Base-by-base conservation (phyloP, 2,888 invertebrate species). In the Phyllotreta striolata region DNA sequence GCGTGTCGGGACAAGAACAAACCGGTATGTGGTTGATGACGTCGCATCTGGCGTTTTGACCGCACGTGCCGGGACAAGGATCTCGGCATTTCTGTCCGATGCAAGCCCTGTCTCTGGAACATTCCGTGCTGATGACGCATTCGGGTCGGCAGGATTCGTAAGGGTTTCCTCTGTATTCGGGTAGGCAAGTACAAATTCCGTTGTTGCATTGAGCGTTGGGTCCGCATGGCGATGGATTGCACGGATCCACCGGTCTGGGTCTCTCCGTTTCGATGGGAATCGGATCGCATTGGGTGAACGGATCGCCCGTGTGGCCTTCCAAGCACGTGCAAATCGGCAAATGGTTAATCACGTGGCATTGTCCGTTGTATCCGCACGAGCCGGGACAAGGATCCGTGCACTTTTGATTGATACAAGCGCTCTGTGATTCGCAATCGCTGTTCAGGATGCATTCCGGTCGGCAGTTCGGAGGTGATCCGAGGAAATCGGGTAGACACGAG, bases 361-460 rank as follows among this genome's bases (percentile, higher is more conserved):
- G 87, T 4, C 92, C 91, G 76, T 91, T 90, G 10, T 90, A 84
- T 10, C 93, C 93, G 74, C 93, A 93, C 0, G 92, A 92, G 7
- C 92, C 92, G 9, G 89, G 88, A 70, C 93, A 94, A 34, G 93
- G 93, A 82, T 93, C 91, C 77, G 87, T 85, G 79, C 94, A 94
- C 80, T 88, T 91, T 77, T 90, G 89, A 75, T 90, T 88, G 41
- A 92, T 88, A 73, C 93, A 91, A 7, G 92, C 91, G 63, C 89
- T 83, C 55, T 89, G 88, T 65, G 89, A 89, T 51, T 90, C 87
- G 76, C 93, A 93, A 79, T 93, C 93, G 0, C 91, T 89, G 77
- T 89, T 92, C 4, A 92, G 83, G 0, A 89, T 87, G 78, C 93
- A 93, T 81, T 93, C 92, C 0, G 92, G 92, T 65, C 92, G 85